Evolutionary conservation across 2,888 invertebrate species (phyloP).

Genomic region (Trichopoda pennipes): DNA sequence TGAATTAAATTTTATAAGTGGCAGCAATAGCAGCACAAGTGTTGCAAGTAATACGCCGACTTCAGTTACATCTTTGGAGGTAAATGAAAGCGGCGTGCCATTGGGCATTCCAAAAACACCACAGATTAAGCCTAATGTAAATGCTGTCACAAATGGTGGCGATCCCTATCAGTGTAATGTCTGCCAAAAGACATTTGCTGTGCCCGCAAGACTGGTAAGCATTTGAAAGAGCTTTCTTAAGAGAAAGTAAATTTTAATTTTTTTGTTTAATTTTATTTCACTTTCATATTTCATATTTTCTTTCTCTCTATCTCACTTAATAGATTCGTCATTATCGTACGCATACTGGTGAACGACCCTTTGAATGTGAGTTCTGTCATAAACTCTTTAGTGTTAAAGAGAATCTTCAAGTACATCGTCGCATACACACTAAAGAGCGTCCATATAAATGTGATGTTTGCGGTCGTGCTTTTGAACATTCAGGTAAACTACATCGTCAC

Average conservation of each 20-base stretch:
- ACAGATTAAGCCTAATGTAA: slow-evolving; percentile 76
- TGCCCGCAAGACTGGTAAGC: slow-evolving; percentile 89
- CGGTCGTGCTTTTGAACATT: slow-evolving; percentile 93
- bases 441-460: slow-evolving; percentile 95
- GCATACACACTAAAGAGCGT: slow-evolving; percentile 95
- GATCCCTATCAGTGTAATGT: slow-evolving; percentile 95
- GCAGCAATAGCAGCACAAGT: slow-evolving; percentile 53
- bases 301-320: background rate
- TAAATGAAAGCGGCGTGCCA: slow-evolving; percentile 72
- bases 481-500: slow-evolving; percentile 93
- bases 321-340: slow-evolving; percentile 90
- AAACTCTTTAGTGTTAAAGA: slow-evolving; percentile 96
- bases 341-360: slow-evolving; percentile 94
- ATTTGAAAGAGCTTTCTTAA: background rate
- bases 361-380: slow-evolving; percentile 94
- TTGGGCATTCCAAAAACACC: slow-evolving; percentile 78
- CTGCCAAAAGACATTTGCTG: slow-evolving; percentile 94
- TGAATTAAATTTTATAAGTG: slow-evolving; percentile 64
- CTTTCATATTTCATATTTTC: too few species aligned
- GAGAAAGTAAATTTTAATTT: too few species aligned
- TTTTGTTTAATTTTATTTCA: background rate
- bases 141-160: slow-evolving; percentile 75
- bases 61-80: slow-evolving; percentile 74
- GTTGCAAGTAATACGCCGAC: slow-evolving; percentile 51
- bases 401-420: slow-evolving; percentile 92